Evolutionary conservation across 2,888 invertebrate species (phyloP).

Genomic region (Rhogogaster chlorosoma): DNA sequence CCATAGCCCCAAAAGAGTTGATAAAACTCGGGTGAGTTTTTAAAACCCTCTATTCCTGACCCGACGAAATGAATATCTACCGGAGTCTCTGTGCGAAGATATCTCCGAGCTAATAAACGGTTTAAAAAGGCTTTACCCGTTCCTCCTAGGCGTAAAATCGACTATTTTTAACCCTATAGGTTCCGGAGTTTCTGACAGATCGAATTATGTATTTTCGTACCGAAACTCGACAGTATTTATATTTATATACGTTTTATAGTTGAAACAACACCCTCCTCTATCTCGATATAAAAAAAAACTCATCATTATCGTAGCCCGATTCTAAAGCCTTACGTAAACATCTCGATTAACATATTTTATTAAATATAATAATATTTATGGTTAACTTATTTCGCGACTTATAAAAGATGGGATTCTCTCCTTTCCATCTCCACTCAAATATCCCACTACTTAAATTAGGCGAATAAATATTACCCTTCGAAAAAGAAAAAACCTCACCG

Average conservation of each 20-base stretch:
- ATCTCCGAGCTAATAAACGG: not conserved
- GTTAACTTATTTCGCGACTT: not conserved
- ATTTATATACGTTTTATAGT: not conserved
- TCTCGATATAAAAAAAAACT: not conserved
- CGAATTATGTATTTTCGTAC: conserved; percentile 29
- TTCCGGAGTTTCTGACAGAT: conserved; percentile 32
- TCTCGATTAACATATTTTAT: not conserved
- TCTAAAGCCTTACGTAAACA: not conserved
- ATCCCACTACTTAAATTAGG: not conserved
- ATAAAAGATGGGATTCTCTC: not conserved
- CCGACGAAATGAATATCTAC: not conserved
- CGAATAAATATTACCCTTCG: not conserved
- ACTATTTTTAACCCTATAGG: not conserved
- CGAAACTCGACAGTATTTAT: conserved; percentile 5
- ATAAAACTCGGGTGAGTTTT: conserved; percentile 51
- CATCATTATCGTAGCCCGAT: not conserved
- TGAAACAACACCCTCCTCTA: not conserved
- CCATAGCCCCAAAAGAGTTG: conserved; percentile 51
- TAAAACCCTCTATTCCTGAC: conserved; percentile 2
- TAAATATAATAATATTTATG: not conserved
- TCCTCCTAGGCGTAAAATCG: not conserved
- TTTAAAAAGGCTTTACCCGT: not conserved
- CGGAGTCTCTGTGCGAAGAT: not conserved
- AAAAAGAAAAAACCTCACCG: not conserved
- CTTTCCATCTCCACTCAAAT: not conserved